Percentiles rank a stretch among this genome's conserved stretches.
phyloP scores from a whole-genome alignment of 2,797 vertebrate species.

The Sarcoramphus papa region DNA sequence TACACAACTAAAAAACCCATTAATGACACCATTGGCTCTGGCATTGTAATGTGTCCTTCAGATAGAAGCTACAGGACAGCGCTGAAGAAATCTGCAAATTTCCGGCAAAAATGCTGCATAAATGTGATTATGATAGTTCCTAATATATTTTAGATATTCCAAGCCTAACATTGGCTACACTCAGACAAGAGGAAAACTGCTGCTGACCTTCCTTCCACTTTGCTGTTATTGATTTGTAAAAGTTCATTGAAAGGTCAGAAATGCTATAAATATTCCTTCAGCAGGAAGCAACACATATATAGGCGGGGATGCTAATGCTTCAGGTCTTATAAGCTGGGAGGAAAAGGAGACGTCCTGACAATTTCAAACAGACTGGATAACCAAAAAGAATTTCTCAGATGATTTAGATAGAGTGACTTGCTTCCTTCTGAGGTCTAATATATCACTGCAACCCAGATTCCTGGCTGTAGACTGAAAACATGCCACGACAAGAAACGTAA shows the following conservation, averaged over 20 bases:
- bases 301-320: not conserved
- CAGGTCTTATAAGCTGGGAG: not conserved
- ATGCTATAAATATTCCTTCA: constrained; percentile 64
- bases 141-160: not conserved
- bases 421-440: constrained; percentile 18
- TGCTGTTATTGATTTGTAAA: not conserved
- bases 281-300: not conserved
- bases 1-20: not conserved
- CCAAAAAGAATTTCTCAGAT: constrained; percentile 26
- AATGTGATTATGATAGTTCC: not conserved
- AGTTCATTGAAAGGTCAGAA: constrained; percentile 70
- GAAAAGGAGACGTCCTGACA: constrained; percentile 2
- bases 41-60: not conserved
- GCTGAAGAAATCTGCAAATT: not conserved
- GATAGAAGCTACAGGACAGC: not conserved
- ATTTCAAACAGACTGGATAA: constrained; percentile 6
- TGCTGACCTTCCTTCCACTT: constrained; percentile 8
- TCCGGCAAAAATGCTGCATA: not conserved
- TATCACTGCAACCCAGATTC: not conserved
- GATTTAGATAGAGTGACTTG: not conserved
- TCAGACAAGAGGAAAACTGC: not conserved
- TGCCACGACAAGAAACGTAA: not conserved
- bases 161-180: not conserved
- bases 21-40: not conserved
- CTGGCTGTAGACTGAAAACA: not conserved